A percentile compares a stretch with the other conserved stretches of the same genome.
Conservation (phyloP, 2,797 vertebrate species). For the Potorous gilbertii region DNA sequence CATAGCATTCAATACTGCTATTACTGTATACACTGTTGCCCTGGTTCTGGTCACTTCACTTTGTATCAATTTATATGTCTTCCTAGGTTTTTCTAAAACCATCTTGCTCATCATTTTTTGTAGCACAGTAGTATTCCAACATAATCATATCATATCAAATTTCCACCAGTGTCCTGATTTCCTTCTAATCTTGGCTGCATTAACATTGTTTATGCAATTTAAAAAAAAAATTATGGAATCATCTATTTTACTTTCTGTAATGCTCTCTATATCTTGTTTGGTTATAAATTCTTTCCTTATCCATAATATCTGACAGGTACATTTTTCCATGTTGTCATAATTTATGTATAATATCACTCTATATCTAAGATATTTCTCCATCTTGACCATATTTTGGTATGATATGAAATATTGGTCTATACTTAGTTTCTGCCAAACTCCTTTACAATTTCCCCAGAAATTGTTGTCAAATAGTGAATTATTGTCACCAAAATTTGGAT, state of each 20-base stretch:
- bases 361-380: neutral
- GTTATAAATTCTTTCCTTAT: neutral
- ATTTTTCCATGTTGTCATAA: neutral
- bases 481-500: neutral
- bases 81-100: neutral
- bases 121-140: neutral
- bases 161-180: too few relatives aligned
- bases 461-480: neutral
- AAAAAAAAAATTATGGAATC: neutral
- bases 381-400: neutral
- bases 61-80: neutral
- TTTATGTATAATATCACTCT: neutral
- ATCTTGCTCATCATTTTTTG: neutral
- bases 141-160: too few relatives aligned
- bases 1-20: neutral
- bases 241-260: neutral
- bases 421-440: neutral
- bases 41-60: neutral
- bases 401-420: neutral
- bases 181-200: neutral
- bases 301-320: neutral
- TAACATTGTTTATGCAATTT: neutral
- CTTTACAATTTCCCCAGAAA: neutral
- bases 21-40: neutral
- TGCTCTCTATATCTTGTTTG: neutral